Conservation (phyloP, 2,113 vertebrate species). For the Apodemus speciosus region DNA sequence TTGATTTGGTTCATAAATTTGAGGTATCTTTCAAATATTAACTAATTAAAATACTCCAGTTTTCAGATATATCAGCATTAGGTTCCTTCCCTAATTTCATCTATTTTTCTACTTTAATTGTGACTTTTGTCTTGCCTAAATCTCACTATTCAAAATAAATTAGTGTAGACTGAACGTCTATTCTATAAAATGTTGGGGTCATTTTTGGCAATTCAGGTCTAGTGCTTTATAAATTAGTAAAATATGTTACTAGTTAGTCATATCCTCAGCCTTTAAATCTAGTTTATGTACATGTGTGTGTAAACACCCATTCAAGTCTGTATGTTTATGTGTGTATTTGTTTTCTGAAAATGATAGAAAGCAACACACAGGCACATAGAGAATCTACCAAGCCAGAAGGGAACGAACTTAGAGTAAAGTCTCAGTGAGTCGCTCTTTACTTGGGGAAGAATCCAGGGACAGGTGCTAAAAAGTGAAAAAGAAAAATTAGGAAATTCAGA, state of each 20-base stretch:
- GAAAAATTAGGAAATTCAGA: background rate
- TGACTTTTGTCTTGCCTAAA: background rate
- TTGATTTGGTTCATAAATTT: background rate
- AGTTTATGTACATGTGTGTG: background rate
- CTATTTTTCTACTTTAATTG: background rate
- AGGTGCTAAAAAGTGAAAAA: background rate
- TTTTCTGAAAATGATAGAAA: background rate
- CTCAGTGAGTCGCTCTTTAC: background rate
- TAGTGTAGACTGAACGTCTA: no score
- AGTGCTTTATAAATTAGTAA: background rate
- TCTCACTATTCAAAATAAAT: background rate
- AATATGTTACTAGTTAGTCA: background rate
- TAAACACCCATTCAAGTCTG: background rate
- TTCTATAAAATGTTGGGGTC: background rate
- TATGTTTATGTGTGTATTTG: background rate
- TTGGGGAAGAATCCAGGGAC: background rate
- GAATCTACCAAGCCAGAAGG: background rate
- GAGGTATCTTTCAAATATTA: background rate
- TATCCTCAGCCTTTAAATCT: background rate
- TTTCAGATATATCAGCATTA: background rate
- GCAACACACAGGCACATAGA: background rate
- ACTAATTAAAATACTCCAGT: background rate
- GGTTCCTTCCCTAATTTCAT: background rate
- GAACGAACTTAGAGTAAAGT: background rate
- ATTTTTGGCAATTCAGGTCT: background rate